phyloP scores from a whole-genome alignment of 2,888 invertebrate species.

The Plagodis pulveraria region DNA sequence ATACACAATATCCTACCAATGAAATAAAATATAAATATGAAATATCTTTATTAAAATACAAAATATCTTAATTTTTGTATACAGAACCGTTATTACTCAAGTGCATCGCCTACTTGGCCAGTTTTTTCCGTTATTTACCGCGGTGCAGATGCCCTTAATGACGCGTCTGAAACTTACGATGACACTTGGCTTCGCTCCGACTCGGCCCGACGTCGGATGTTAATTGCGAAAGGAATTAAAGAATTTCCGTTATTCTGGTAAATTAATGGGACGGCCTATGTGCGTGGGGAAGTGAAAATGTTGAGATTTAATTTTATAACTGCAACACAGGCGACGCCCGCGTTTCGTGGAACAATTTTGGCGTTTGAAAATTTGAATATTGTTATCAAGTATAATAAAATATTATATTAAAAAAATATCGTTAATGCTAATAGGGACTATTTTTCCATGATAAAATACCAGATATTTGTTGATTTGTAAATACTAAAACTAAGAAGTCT shows the following conservation, averaged over 20 bases:
- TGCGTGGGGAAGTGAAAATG: slow-evolving; percentile 47
- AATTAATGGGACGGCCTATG: slow-evolving; percentile 71
- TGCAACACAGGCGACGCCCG: slow-evolving; percentile 30
- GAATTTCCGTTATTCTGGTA: slow-evolving; percentile 74
- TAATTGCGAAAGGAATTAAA: slow-evolving; percentile 82
- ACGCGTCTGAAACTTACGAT: slow-evolving; percentile 84
- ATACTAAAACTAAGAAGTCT: too few relatives aligned
- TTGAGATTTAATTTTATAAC: slow-evolving; percentile 49
- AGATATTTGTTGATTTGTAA: background rate
- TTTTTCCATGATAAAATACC: background rate
- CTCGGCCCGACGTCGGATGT: slow-evolving; percentile 60
- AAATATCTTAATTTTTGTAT: background rate
- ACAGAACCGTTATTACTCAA: slow-evolving; percentile 39
- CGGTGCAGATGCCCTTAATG: slow-evolving; percentile 84
- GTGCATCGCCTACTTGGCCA: slow-evolving; percentile 13
- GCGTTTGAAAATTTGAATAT: slow-evolving; percentile 3
- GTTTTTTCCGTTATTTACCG: slow-evolving; percentile 80
- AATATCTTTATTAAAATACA: background rate
- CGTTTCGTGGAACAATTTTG: slow-evolving; percentile 8
- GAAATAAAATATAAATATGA: too few relatives aligned
- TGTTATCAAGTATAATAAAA: slow-evolving; percentile 3
- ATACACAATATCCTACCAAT: too few relatives aligned
- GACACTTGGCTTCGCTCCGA: slow-evolving; percentile 78
- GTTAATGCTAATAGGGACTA: too few relatives aligned
- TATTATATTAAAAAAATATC: background rate